Evolutionary conservation across 2,113 vertebrate species (phyloP), one percentile per base, ranked within the genome.

Genomic region (Notarius quadriscutis): DNA sequence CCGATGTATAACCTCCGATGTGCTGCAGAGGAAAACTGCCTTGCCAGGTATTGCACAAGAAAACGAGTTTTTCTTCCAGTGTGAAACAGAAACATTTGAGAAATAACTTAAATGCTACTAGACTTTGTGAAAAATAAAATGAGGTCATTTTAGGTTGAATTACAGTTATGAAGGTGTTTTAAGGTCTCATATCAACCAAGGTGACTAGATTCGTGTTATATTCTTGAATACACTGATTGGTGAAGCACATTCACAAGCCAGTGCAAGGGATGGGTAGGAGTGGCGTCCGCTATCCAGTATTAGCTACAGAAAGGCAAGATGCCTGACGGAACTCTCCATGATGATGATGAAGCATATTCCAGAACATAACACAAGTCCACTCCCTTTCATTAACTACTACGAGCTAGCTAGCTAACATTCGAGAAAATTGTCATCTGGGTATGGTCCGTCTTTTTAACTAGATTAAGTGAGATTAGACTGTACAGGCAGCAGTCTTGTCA

Each of bases 1-100:
- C 95, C 98, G 1, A 99, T 99, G 98, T 99, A 99, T 93, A 99
- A 97, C 93, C 93, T 99, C 93, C 95, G 98, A 89, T 99, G 98
- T 89, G 97, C 98, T 2, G 96, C 97, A 0, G 98, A 99, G 91
- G 98, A 99, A 89, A 99, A 99, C 94, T 99, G 98, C 90, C 93
- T 99, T 92, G 97, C 98, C 91, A 99, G 98, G 98, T 99, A 95
- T 41, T 84, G 50, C 7, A 63, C 48, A 72, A 63, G 18, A 48
- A 51, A 48, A 75, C 72, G 75, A 55, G 50, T 78, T n/a, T 8
- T 58, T n/a, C 53, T 58, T n/a, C 53, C 10, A 53, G 8, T 55
- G 7, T 78, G 25, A 80, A 80, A 25, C 9, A 5, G 4, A 58
- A 80, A 58, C 25, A 2, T 60, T 51, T 34, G 8, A 62, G 10